Percentiles rank a stretch among this genome's conserved stretches.
These are phyloP conservation scores for Zaprionus kolodkinae DNA, from an alignment of 1,140 invertebrate species.

Conservation along the genomic window DNA sequence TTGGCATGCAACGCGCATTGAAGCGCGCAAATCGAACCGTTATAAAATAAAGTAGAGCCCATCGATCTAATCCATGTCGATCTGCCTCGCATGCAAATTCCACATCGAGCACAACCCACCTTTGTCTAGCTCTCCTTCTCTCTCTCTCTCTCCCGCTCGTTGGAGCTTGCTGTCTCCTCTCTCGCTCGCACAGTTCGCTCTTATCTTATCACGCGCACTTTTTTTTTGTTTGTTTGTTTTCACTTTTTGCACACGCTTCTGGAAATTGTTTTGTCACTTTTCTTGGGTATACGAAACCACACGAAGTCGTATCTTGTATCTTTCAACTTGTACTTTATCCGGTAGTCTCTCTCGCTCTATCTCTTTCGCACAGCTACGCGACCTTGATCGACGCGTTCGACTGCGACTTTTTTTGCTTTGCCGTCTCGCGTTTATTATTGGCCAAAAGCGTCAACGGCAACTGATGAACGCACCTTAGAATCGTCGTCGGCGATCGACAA, in stretches of 20 bases:
- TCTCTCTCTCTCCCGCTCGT: background rate
- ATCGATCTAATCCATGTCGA: background rate
- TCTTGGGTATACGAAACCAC: background rate
- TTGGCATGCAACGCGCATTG: slow-evolving; percentile 1
- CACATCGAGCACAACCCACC: background rate
- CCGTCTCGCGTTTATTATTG: slow-evolving; percentile 1
- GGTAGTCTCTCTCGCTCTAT: background rate
- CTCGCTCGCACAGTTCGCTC: slow-evolving; percentile 4
- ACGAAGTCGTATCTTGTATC: background rate
- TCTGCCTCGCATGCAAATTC: background rate
- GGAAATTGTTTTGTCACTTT: background rate
- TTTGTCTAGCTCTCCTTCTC: background rate
- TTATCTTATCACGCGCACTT: slow-evolving; percentile 8
- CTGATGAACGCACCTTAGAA: slow-evolving; percentile 8
- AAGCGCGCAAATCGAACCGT: background rate
- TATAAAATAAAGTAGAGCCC: background rate
- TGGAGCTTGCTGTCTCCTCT: background rate
- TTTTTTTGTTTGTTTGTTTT: background rate
- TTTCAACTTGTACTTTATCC: background rate
- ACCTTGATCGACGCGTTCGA: background rate
- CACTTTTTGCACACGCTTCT: background rate
- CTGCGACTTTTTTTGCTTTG: background rate
- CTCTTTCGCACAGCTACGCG: background rate
- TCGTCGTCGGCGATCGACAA: background rate
- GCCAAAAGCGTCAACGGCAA: slow-evolving; percentile 7